A percentile compares a stretch with the other conserved stretches of the same genome.
These are phyloP conservation scores for Morone chrysops DNA, from an alignment of 2,113 vertebrate genomes.

Conservation along the genomic window DNA sequence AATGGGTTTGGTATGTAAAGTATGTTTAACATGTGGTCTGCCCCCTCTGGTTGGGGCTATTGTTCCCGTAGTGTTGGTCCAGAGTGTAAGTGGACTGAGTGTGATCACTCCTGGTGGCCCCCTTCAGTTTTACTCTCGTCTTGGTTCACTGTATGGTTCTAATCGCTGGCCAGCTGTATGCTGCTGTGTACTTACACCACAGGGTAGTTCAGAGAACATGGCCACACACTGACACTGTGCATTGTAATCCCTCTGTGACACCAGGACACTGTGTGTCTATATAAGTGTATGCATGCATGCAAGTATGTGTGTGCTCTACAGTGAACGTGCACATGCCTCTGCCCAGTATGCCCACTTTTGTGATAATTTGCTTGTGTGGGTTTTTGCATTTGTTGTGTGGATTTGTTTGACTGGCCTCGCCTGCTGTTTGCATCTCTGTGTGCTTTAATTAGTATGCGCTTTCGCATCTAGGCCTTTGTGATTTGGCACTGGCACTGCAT, in stretches of 20 bases:
- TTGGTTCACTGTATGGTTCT: constrained; percentile 71
- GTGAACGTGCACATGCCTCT: constrained; percentile 34
- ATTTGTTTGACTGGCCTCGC: constrained; percentile 71
- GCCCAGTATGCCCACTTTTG: constrained; percentile 31
- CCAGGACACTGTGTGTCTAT: constrained; percentile 33
- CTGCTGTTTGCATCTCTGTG: constrained; percentile 76
- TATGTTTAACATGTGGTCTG: constrained; percentile 50
- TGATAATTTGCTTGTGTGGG: constrained; percentile 63
- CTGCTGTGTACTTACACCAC: constrained; percentile 76
- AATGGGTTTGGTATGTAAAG: constrained; percentile 36
- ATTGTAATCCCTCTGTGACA: constrained; percentile 70
- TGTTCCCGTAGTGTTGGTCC: constrained; percentile 44
- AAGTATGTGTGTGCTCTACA: constrained; percentile 39
- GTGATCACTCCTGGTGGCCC: constrained; percentile 66
- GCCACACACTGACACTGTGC: constrained; percentile 76
- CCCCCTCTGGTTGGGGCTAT: constrained; percentile 39
- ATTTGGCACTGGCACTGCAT: constrained; percentile 75
- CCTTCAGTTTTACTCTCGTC: constrained; percentile 65
- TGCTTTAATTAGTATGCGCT: constrained; percentile 80
- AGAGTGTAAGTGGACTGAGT: constrained; percentile 59
- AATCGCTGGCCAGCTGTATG: constrained; percentile 80
- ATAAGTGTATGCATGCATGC: constrained; percentile 14
- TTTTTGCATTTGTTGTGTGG: constrained; percentile 61
- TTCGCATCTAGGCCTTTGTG: constrained; percentile 81
- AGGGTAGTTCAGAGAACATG: constrained; percentile 78